Evolutionary conservation across 2,113 vertebrate species (phyloP).

Genomic region (Tragelaphus buxtoni): DNA sequence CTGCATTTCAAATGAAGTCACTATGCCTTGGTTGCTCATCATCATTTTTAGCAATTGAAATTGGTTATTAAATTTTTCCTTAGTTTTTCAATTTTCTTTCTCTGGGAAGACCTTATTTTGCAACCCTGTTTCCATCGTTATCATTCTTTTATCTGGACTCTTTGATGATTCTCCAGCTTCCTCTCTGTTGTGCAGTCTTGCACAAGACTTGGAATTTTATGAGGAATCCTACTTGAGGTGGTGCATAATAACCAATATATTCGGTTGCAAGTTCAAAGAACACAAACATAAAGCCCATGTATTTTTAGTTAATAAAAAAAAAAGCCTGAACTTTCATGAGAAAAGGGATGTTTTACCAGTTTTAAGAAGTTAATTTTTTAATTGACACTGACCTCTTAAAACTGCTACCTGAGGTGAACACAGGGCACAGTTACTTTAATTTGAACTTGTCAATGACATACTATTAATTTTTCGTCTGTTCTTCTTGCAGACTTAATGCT

Average conservation of each 20-base stretch:
- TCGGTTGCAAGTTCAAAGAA: neutral
- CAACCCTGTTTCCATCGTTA: neutral
- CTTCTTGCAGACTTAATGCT: neutral
- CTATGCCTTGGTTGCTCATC: neutral
- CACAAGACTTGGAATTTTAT: neutral
- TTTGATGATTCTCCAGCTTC: neutral
- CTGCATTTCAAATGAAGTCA: neutral
- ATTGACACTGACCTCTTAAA: neutral
- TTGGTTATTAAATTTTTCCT: constrained; percentile 1
- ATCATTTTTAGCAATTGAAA: neutral
- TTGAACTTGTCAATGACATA: neutral
- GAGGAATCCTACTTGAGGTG: neutral
- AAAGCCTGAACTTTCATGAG: neutral
- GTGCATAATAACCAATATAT: neutral
- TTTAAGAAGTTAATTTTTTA: constrained; percentile 12
- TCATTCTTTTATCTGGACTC: neutral
- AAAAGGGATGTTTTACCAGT: neutral
- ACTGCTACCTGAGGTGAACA: neutral
- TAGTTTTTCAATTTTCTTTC: neutral
- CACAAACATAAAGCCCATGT: neutral
- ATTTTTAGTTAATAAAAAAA: neutral
- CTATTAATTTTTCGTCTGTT: neutral
- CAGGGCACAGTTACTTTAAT: neutral
- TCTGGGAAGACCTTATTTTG: neutral
- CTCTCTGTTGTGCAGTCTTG: neutral